Evolutionary conservation across 2,888 invertebrate species (phyloP), one percentile per base, ranked within the genome.

Genomic region (Rhogogaster chlorosoma): DNA sequence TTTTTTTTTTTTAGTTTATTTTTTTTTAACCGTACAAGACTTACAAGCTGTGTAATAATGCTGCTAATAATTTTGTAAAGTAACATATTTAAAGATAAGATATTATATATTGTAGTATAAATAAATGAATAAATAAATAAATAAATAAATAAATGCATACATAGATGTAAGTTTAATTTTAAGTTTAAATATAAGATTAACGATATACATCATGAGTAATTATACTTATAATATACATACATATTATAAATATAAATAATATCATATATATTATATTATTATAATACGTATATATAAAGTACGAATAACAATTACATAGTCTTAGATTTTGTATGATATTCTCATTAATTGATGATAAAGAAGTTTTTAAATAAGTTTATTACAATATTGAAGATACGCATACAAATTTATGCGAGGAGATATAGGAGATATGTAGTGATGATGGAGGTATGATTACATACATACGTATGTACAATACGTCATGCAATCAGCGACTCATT

Each of bases 321-420:
- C 83, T 89, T 90, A 89, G 89, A 89, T 90, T 90, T 90, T 90
- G 88, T 90, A 90, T 89, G 87, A 90, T 90, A 90, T 88, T 89
- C 18, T 49, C 86, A 87, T 85, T 86, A 87, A 85, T 85, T 73
- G 80, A 87, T 82, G 78, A 83, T 86, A 73, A 87, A 77, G 85
- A 85, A 87, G 82, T 86, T 87, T 86, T 86, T 85, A 86, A 84
- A 88, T 86, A 84, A 86, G 86, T 70, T 85, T 77, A 85, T 85
- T 85, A 86, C 87, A 83, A 84, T 86, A 71, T 86, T 83, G 82
- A 87, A 84, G 84, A 7, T 42, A 6, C 42, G 42, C 10, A 42
- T 42, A 42, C 7, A 42, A 82, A 86, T 75, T 83, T 86, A 84
- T 53, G 86, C 85, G 85, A 85, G 85, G 86, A 83, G 49, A 82